Conservation (phyloP, 2,113 vertebrate species). For the Scatophagus argus region DNA sequence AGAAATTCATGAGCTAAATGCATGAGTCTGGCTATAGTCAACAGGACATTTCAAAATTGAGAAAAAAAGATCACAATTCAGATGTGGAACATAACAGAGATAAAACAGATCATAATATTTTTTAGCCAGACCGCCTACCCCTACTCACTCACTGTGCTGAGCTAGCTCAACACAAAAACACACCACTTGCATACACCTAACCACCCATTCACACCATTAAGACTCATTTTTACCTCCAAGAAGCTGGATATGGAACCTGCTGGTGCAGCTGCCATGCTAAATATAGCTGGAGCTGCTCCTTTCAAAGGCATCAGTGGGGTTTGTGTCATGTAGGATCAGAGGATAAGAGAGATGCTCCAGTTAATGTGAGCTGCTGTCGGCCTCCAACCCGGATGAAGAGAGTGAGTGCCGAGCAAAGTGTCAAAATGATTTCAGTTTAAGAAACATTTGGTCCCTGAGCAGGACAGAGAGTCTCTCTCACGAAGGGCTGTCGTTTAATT, state of each 20-base stretch:
- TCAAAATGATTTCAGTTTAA: constrained; percentile 55
- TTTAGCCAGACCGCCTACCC: no score
- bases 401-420: constrained; percentile 11
- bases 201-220: constrained; percentile 36
- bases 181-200: not conserved
- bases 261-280: constrained; percentile 68
- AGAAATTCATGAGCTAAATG: no score
- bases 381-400: constrained; percentile 33
- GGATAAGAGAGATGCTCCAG: constrained; percentile 61
- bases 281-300: constrained; percentile 68
- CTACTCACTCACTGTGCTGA: no score
- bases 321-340: constrained; percentile 66
- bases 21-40: no score
- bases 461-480: constrained; percentile 24
- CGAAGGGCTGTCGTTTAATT: constrained; percentile 7
- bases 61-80: no score
- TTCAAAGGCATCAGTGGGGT: constrained; percentile 62
- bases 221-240: constrained; percentile 31
- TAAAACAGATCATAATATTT: no score
- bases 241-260: constrained; percentile 42
- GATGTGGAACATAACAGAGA: no score
- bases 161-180: constrained; percentile 12
- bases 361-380: constrained; percentile 59
- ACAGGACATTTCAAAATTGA: no score
- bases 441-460: constrained; percentile 48